A percentile compares a stretch with the other conserved stretches of the same genome.
Conservation (phyloP, 2,113 vertebrate species). For the Falco punctatus region DNA sequence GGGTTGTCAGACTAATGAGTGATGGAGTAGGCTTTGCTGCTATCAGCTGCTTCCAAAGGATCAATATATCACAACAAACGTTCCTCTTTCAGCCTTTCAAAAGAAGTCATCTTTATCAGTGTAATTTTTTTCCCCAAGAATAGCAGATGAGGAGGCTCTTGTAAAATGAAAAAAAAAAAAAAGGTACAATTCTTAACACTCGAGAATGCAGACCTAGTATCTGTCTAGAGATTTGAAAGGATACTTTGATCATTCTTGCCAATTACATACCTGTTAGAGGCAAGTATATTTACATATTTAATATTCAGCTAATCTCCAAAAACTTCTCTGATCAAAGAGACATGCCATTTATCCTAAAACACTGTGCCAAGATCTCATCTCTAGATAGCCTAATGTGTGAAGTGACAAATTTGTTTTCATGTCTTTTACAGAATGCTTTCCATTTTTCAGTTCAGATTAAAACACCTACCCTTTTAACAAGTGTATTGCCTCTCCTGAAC, state of each 20-base stretch:
- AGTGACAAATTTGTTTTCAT: slow-evolving; percentile 60
- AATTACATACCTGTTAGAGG: slow-evolving; percentile 38
- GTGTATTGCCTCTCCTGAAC: slow-evolving; percentile 10
- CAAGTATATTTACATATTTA: slow-evolving; percentile 22
- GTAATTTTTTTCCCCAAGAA: not conserved
- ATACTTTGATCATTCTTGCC: slow-evolving; percentile 57
- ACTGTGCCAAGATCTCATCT: slow-evolving; percentile 44
- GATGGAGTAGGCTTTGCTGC: not conserved
- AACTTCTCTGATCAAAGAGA: slow-evolving; percentile 42
- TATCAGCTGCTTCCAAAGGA: not conserved
- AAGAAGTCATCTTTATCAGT: not conserved
- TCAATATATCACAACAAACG: not conserved
- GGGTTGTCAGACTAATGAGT: not conserved
- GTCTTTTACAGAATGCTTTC: slow-evolving; percentile 40
- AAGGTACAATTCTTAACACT: not conserved
- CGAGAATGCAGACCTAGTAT: slow-evolving; percentile 21
- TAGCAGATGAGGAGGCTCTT: not conserved
- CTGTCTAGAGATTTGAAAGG: slow-evolving; percentile 27
- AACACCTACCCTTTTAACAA: slow-evolving; percentile 64
- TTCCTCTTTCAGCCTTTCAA: not conserved
- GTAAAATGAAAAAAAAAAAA: not conserved
- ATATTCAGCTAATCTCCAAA: slow-evolving; percentile 39
- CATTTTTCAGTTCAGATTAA: slow-evolving; percentile 55
- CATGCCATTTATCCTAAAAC: slow-evolving; percentile 33
- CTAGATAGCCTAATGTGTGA: slow-evolving; percentile 62